Evolutionary conservation across 2,797 vertebrate species (phyloP).

Genomic region (Lagodon rhomboides): DNA sequence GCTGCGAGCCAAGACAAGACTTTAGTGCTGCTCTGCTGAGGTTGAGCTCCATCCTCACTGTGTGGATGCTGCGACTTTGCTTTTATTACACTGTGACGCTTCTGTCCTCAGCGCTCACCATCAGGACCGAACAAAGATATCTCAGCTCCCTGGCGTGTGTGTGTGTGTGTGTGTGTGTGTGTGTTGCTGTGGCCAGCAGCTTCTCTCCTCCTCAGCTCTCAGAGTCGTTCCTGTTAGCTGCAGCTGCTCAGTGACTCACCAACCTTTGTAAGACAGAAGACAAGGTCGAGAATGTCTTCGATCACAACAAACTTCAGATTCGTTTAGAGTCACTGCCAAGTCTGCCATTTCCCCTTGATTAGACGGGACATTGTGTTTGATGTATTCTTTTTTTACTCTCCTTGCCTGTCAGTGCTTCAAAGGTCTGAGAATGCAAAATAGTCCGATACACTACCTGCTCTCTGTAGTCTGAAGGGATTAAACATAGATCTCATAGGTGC

Average conservation of each 20-base stretch:
- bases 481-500: slow-evolving; percentile 34
- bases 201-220: slow-evolving; percentile 23
- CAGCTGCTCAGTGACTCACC: slow-evolving; percentile 51
- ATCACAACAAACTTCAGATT: slow-evolving; percentile 54
- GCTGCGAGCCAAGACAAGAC: slow-evolving; percentile 26
- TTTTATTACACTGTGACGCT: slow-evolving; percentile 4
- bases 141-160: background rate
- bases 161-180: slow-evolving; percentile 6
- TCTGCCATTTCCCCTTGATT: slow-evolving; percentile 51
- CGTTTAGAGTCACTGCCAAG: slow-evolving; percentile 53
- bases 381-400: slow-evolving; percentile 27
- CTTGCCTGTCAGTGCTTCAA: slow-evolving; percentile 22
- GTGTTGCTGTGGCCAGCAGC: slow-evolving; percentile 8
- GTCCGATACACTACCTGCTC: slow-evolving; percentile 49
- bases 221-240: slow-evolving; percentile 37
- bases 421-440: slow-evolving; percentile 39
- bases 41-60: background rate
- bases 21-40: slow-evolving; percentile 14
- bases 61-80: background rate
- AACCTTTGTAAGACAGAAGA: slow-evolving; percentile 41
- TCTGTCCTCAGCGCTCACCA: slow-evolving; percentile 2
- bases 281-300: slow-evolving; percentile 53
- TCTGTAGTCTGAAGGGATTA: slow-evolving; percentile 47
- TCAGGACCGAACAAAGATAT: background rate
- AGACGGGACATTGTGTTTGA: slow-evolving; percentile 43